Base-by-base conservation (phyloP, 2,113 vertebrate species). In the Microtus ochrogaster region DNA sequence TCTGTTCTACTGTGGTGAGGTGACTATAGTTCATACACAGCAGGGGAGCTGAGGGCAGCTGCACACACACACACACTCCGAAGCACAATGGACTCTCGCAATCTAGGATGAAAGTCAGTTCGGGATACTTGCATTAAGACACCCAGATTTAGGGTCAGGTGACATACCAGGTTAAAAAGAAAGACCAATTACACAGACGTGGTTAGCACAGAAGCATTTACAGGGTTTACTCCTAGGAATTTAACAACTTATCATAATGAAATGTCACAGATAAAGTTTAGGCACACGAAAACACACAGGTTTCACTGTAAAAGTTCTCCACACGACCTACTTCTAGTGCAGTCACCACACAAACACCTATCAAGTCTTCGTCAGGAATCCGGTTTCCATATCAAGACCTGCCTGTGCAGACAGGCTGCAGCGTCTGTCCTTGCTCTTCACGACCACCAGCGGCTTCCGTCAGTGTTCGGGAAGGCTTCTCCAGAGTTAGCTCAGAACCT, bases 211-310 rank as follows among this genome's bases (percentile, higher is more conserved):
- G 77, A 89, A 84, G 93, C 77, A 89, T 83, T 96, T 91, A 95
- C 61, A 89, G 72, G 94, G 81, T 95, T 87, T n/a, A 91, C 33
- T 86, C 79, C 74, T 79, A 94, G 72, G n/a, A 88, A 87, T 85
- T 95, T 72, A 74, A 94, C 94, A 97, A 63, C 66, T 87, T 94
- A 84, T 89, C 79, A 85, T 87, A 94, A 93, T 96, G 94, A 93
- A 95, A 96, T 76, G n/a, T 44, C 82, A 97, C 5, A 94, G 28
- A 93, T 90, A 96, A 39, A 94, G 11, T 93, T 93, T 90, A 91
- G 97, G 94, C 39, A 96, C 24, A 94, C 26, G 85, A 49, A 96
- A 93, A 96, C 74, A 97, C 39, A 90, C 88, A 96, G 55, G 36
- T 89, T 89, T 93, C 73, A 86, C 76, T 76, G 95, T 74, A 10